These are phyloP conservation scores for Cydia amplana DNA, from an alignment of 1,140 invertebrate genomes.

Conservation along the genomic window DNA sequence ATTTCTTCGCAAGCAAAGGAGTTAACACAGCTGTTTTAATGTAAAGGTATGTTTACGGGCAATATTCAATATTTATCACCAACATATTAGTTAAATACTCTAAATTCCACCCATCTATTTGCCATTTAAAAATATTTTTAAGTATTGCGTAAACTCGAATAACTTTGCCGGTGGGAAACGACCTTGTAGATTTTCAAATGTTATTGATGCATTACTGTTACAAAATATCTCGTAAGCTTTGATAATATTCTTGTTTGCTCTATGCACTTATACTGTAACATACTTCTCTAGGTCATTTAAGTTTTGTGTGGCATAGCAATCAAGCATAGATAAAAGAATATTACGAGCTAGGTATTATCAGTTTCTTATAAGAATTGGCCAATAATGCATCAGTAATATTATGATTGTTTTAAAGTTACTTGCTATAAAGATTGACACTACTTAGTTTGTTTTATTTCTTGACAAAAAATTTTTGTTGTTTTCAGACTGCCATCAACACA, in stretches of 20 bases:
- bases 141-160: neutral
- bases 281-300: neutral
- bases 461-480: slow-evolving; percentile 39
- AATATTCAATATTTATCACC: neutral
- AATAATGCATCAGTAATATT: neutral
- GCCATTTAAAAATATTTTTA: neutral
- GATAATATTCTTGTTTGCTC: neutral
- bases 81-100: slow-evolving; percentile 14
- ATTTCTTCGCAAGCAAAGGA: slow-evolving; percentile 36
- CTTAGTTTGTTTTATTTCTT: neutral
- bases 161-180: slow-evolving; percentile 10
- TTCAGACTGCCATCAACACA: slow-evolving; percentile 59
- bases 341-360: neutral
- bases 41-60: slow-evolving; percentile 56
- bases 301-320: neutral
- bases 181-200: slow-evolving; percentile 23
- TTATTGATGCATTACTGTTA: neutral
- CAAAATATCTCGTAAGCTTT: neutral
- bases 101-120: neutral
- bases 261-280: neutral
- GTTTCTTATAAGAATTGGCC: neutral
- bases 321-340: too few relatives aligned
- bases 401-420: too few relatives aligned
- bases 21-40: slow-evolving; percentile 60
- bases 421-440: neutral